These are phyloP conservation scores for Dreissena polymorpha DNA, from an alignment of 1,140 invertebrate species.

Conservation along the genomic window DNA sequence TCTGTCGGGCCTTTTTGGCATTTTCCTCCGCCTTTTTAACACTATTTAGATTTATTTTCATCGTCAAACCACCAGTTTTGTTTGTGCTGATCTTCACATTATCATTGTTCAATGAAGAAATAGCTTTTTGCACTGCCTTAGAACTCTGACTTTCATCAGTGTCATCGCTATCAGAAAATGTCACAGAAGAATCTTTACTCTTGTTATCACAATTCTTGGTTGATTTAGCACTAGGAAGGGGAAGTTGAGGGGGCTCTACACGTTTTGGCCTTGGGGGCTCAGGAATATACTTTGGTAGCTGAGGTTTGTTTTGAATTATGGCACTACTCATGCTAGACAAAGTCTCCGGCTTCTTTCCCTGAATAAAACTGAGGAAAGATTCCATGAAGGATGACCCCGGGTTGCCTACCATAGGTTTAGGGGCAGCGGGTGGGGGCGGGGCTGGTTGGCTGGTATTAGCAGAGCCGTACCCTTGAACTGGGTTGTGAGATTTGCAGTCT, in stretches of 20 bases:
- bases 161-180: slow-evolving; percentile 69
- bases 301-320: slow-evolving; percentile 72
- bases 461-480: slow-evolving; percentile 26
- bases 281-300: slow-evolving; percentile 76
- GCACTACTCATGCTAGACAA: slow-evolving; percentile 75
- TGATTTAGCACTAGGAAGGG: slow-evolving; percentile 39
- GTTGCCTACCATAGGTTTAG: slow-evolving; percentile 50
- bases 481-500: slow-evolving; percentile 39
- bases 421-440: slow-evolving; percentile 13
- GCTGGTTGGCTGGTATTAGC: too few relatives aligned
- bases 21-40: slow-evolving; percentile 57
- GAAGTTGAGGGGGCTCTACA: too few relatives aligned
- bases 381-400: slow-evolving; percentile 69
- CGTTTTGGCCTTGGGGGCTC: slow-evolving; percentile 68
- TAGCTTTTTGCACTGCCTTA: slow-evolving; percentile 62
- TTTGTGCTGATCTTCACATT: slow-evolving; percentile 59
- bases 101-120: slow-evolving; percentile 65
- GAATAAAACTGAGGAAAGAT: slow-evolving; percentile 75
- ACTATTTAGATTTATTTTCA: slow-evolving; percentile 64
- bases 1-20: slow-evolving; percentile 41
- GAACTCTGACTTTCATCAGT: slow-evolving; percentile 43
- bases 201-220: slow-evolving; percentile 22
- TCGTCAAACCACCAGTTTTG: slow-evolving; percentile 60
- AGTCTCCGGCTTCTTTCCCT: slow-evolving; percentile 78
- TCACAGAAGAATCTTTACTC: slow-evolving; percentile 34